Base-by-base conservation (phyloP, 2,113 vertebrate species). In the Corythornis madagascariensis region DNA sequence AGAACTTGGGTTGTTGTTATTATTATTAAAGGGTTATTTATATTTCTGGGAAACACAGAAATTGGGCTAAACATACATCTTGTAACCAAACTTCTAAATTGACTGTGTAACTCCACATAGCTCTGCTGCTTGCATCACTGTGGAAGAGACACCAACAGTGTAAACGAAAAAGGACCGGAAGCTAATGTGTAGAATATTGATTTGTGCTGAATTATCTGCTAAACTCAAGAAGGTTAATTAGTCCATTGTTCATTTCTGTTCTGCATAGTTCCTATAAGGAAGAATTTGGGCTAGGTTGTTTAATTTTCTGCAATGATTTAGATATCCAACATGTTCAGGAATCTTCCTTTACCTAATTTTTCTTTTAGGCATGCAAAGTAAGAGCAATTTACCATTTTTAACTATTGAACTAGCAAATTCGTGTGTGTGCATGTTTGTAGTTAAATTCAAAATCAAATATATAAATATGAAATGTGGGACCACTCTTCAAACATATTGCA, bases 111-210 rank as follows among this genome's bases (percentile, higher is more conserved):
- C 38, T 67, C 33, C 5, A 45, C 11, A 48, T 18, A 72, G 16
- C 53, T 76, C 16, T 53, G 26, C 40, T 91, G 77, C 66, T 65
- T 86, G 33, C 59, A 81, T 77, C 47, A 56, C 13, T 82, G 40
- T 56, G 72, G 90, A 82, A 89, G 53, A 76, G 22, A 86, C 35
- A 76, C 42, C 59, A 88, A 93, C 88, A 59, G 42, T 64, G 19
- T 61, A 91, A 86, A 95, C 66, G 11, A 76, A 67, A 79, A 79
- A 84, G 75, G 45, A 79, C 19, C 19, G 57, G 48, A 84, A 90
- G 53, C 88, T 77, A 83, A 64, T 73, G 86, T 80, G 65, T 86
- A 56, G 88, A 90, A 60, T 69, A 75, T 42, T 72, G 71, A 86
- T 81, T 86, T 59, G 22, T 88, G 75, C 65, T 25, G 50, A 65